Conservation (phyloP, 2,888 invertebrate genomes). For the Athalia circularis region DNA sequence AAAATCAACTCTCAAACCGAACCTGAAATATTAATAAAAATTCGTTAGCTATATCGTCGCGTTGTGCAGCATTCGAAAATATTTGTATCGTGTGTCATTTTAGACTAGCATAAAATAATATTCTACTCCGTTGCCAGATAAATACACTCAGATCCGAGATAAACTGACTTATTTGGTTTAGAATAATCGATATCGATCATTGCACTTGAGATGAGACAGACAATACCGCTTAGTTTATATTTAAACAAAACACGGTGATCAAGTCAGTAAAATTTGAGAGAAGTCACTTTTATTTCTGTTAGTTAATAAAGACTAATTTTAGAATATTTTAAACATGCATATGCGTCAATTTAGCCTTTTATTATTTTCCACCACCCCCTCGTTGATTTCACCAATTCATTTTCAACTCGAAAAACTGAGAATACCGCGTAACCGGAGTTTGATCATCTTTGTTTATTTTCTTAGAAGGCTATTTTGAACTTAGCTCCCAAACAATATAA, state of each 20-base stretch:
- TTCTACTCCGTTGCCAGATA: too few species aligned
- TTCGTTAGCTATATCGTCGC: too few species aligned
- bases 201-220: background rate
- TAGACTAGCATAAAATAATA: too few species aligned
- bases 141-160: too few species aligned
- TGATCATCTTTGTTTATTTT: slow-evolving; percentile 31
- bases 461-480: slow-evolving; percentile 28
- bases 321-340: slow-evolving; percentile 7
- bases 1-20: too few species aligned
- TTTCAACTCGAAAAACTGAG: background rate
- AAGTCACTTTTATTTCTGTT: slow-evolving; percentile 6
- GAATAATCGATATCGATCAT: too few species aligned
- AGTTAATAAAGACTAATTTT: slow-evolving; percentile 45
- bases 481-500: slow-evolving; percentile 12
- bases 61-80: too few species aligned
- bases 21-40: too few species aligned
- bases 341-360: background rate
- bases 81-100: too few species aligned
- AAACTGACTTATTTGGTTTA: too few species aligned
- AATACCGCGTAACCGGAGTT: background rate
- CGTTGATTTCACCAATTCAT: background rate
- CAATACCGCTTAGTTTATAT: background rate
- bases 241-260: slow-evolving; percentile 9
- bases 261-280: background rate
- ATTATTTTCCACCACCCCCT: background rate